A percentile compares a stretch with the other conserved stretches of the same genome.
Conservation (phyloP, 2,888 invertebrate genomes). For the Lepidochrysops patricia region DNA sequence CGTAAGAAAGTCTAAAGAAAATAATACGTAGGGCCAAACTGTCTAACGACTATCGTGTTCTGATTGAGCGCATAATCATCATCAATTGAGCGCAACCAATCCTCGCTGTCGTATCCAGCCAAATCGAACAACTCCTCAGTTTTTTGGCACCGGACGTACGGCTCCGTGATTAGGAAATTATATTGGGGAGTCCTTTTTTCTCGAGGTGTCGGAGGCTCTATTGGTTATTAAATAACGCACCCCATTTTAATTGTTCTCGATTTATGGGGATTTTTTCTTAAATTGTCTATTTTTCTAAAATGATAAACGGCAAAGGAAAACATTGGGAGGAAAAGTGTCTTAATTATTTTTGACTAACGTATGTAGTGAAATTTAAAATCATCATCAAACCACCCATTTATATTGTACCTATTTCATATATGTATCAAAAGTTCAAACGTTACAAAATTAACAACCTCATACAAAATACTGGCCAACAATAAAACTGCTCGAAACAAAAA, state of each 20-base stretch:
- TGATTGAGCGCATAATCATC: too few species aligned
- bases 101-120: conserved; percentile 43
- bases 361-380: too few species aligned
- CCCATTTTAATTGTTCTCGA: conserved; percentile 51
- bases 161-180: conserved; percentile 71
- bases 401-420: too few species aligned
- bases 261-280: conserved; percentile 31
- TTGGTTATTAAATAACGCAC: conserved; percentile 69
- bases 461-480: conserved; percentile 17
- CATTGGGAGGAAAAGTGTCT: neutral
- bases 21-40: too few species aligned
- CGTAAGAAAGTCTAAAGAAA: too few species aligned
- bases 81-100: too few species aligned
- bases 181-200: conserved; percentile 55
- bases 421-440: neutral
- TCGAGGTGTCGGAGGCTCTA: conserved; percentile 54
- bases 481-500: conserved; percentile 21
- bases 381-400: too few species aligned
- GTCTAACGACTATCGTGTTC: too few species aligned
- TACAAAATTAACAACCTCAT: neutral
- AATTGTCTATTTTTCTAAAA: neutral
- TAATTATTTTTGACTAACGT: too few species aligned
- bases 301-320: neutral
- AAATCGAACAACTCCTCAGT: conserved; percentile 47
- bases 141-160: conserved; percentile 70